Base-by-base conservation (phyloP, 2,888 invertebrate species). In the Acleris holmiana region DNA sequence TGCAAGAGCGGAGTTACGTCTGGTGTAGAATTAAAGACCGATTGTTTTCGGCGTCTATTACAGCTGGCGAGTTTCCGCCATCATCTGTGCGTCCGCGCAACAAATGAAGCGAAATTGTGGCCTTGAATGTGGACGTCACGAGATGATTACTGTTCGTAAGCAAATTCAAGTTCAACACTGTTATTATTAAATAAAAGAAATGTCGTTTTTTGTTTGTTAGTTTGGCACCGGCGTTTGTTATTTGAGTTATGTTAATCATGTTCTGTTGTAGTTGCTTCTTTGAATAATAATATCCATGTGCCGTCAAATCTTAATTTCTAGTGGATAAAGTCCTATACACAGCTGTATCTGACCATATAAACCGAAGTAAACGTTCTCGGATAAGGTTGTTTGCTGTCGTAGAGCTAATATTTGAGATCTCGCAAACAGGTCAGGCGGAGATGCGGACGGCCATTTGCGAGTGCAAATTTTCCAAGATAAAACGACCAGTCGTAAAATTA, bases 391-490 rank as follows among this genome's bases (percentile, higher is more conserved):
- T 90, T 86, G 85, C 82, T 66, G 69, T 73, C 76, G 73, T 73
- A 72, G 69, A 82, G 76, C 82, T 76, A 91, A 92, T 91, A 90
- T 91, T 92, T 89, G 87, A 83, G 78, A 83, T 79, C 84, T 81
- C 83, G 76, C 84, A 87, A 87, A 83, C 88, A 73, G 91, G 90
- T 88, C 91, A 89, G 83, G 76, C 84, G 73, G 75, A 80, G 83
- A 81, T 80, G 83, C 74, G 77, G 73, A 75, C 87, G 82, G 84
- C 88, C 88, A 88, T 89, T 89, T 83, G 88, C 85, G 81, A 87
- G 79, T 88, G 89, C 89, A 88, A 90, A 89, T 88, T 89, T 89
- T 86, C 85, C 84, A 75, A 85, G 90, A 91, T 90, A 89, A 90
- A 89, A 89, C 59, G 60, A 65, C 25, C 44, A 61, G 50, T 55